Base-by-base conservation (phyloP, 2,888 invertebrate species). In the Allophyes oxyacanthae region DNA sequence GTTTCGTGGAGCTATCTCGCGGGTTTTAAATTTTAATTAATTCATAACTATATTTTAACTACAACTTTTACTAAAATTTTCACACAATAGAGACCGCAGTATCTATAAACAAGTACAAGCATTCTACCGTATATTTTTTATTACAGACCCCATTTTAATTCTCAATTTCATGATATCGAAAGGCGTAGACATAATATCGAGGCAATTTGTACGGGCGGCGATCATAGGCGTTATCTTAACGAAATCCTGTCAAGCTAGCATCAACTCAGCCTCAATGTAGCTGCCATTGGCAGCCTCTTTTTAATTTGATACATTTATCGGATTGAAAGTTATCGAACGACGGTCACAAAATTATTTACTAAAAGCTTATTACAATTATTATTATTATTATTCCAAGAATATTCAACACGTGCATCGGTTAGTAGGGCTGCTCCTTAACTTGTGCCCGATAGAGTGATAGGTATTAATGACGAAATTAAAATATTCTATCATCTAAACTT, bases 161-260 rank as follows among this genome's bases (percentile, higher is more conserved):
- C 49, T 25, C 65, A 66, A 66, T 66, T 66, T 71, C 26, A 40
- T 44, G 44, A 57, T 52, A 71, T 58, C 30, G 66, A 45, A 64
- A 71, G 51, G 48, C 68, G 61, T 64, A 60, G 67, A 74, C 73
- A 73, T 77, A 73, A 76, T 75, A 76, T 78, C 65, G 74, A 63
- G 67, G 60, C 78, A 81, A 78, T 81, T 81, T 78, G 71, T 72
- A 71, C 59, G 66, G 64, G 66, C 69, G 69, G 68, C 69, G 76
- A 78, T 81, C 74, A 75, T 58, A 45, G 68, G 68, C 62, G 65
- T 79, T 79, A 80, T 81, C 80, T 78, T 74, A 79, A 81, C 78
- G 73, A 81, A 80, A 76, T 80, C 69, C 70, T 59, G 73, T 74
- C 70, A 68, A 72, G 66, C 63, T 52, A 59, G 61, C 70, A 66